phyloP scores from a whole-genome alignment of 2,797 vertebrate species.

The Ataeniobius toweri region DNA sequence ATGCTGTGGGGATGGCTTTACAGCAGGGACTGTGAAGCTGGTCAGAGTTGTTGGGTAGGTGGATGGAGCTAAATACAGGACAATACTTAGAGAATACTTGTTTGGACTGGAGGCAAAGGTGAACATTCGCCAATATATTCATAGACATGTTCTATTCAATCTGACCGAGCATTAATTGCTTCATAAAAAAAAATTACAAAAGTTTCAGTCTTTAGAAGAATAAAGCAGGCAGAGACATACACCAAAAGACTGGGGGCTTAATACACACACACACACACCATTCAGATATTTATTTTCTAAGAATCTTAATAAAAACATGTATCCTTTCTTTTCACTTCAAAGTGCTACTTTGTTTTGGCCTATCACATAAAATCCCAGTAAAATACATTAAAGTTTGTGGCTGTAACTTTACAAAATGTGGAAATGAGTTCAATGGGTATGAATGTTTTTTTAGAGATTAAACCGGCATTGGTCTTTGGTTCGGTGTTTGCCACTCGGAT shows the following conservation, averaged over 20 bases:
- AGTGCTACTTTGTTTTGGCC: background rate
- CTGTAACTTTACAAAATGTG: background rate
- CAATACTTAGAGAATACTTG: no score
- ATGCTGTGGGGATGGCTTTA: background rate
- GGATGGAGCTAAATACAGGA: background rate
- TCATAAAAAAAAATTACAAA: background rate
- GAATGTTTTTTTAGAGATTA: constrained; percentile 74
- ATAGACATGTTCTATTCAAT: no score
- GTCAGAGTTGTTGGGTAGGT: background rate
- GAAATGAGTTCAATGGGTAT: background rate
- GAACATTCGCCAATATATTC: no score
- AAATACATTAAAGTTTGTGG: background rate
- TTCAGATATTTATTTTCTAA: background rate
- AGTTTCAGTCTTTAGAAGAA: background rate
- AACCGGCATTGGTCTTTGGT: constrained; percentile 86
- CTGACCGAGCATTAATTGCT: background rate
- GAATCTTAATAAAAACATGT: background rate
- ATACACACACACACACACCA: background rate
- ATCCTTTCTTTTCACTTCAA: background rate
- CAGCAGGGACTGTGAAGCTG: background rate
- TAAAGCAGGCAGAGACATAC: background rate
- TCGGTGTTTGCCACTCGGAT: constrained; percentile 84
- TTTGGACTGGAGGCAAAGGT: no score
- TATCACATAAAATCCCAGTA: background rate
- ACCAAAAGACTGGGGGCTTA: background rate